Conservation (phyloP, 2,888 invertebrate genomes). For the Eupithecia dodoneata region DNA sequence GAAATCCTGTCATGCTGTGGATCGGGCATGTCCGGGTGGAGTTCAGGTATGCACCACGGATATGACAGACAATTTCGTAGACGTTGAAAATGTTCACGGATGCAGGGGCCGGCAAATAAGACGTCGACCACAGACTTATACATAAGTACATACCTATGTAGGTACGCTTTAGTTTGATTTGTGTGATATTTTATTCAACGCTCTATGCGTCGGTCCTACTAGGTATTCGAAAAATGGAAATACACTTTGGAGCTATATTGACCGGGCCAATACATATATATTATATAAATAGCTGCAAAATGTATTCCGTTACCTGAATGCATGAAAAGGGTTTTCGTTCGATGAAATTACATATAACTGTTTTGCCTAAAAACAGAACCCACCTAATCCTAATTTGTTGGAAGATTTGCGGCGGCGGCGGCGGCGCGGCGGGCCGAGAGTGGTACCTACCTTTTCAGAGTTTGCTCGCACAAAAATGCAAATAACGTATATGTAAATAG, state of each 20-base stretch:
- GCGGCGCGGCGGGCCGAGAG: slow-evolving; percentile 52
- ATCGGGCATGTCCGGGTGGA: background rate
- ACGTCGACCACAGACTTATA: slow-evolving; percentile 53
- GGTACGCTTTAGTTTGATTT: background rate
- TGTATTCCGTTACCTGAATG: slow-evolving; percentile 41
- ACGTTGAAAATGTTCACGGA: slow-evolving; percentile 43
- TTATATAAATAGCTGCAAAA: slow-evolving; percentile 3
- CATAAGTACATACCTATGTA: background rate
- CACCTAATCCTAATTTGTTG: slow-evolving; percentile 76
- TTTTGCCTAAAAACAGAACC: slow-evolving; percentile 68
- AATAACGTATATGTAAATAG: slow-evolving; percentile 31
- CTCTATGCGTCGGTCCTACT: background rate
- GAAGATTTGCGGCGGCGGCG: slow-evolving; percentile 62
- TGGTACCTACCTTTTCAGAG: slow-evolving; percentile 47
- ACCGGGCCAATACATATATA: background rate
- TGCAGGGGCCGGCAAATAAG: slow-evolving; percentile 53
- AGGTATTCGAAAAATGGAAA: background rate
- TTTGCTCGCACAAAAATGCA: slow-evolving; percentile 47
- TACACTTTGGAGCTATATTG: background rate
- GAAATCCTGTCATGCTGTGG: background rate
- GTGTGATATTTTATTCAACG: background rate
- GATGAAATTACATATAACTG: slow-evolving; percentile 65
- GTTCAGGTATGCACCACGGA: background rate
- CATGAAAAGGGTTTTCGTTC: slow-evolving; percentile 56
- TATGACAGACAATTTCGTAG: slow-evolving; percentile 34